A percentile compares a stretch with the other conserved stretches of the same genome.
Evolutionary conservation across 2,888 invertebrate genomes (phyloP).

Genomic region (Melikaiella ostensackeni): DNA sequence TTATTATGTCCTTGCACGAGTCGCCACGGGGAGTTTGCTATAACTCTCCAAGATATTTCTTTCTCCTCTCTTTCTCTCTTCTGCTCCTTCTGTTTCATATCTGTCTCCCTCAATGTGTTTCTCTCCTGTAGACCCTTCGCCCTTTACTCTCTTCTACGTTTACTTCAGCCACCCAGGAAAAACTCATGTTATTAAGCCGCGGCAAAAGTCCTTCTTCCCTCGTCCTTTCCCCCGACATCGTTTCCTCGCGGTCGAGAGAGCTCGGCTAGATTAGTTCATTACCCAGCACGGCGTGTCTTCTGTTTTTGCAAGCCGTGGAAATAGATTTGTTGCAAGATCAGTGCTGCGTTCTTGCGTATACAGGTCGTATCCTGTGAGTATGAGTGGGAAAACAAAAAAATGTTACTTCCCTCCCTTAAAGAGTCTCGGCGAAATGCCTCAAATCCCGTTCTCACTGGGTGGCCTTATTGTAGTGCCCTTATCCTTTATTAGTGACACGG

Average conservation of each 20-base stretch:
- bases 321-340: slow-evolving; percentile 74
- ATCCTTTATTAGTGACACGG: slow-evolving; percentile 19
- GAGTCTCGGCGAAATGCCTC: slow-evolving; percentile 32
- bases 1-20: slow-evolving; percentile 26
- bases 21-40: not conserved
- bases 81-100: not conserved
- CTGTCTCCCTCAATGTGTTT: slow-evolving; percentile 44
- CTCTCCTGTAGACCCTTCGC: slow-evolving; percentile 27
- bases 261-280: slow-evolving; percentile 74
- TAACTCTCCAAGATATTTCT: slow-evolving; percentile 9
- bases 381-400: slow-evolving; percentile 9
- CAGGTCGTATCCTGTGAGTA: slow-evolving; percentile 43
- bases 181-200: slow-evolving; percentile 74
- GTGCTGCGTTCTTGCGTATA: slow-evolving; percentile 47
- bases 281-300: slow-evolving; percentile 69
- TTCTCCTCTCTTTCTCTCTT: not conserved
- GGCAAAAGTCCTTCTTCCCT: slow-evolving; percentile 61
- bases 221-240: slow-evolving; percentile 41
- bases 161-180: slow-evolving; percentile 64
- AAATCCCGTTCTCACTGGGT: slow-evolving; percentile 55
- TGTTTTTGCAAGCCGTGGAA: slow-evolving; percentile 71
- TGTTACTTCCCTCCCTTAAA: slow-evolving; percentile 10
- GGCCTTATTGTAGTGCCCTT: slow-evolving; percentile 44
- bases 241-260: slow-evolving; percentile 42
- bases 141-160: slow-evolving; percentile 53